Percentiles rank a stretch among this genome's conserved stretches.
Conservation (phyloP, 2,797 vertebrate genomes). For the Lithobates sylvaticus region DNA sequence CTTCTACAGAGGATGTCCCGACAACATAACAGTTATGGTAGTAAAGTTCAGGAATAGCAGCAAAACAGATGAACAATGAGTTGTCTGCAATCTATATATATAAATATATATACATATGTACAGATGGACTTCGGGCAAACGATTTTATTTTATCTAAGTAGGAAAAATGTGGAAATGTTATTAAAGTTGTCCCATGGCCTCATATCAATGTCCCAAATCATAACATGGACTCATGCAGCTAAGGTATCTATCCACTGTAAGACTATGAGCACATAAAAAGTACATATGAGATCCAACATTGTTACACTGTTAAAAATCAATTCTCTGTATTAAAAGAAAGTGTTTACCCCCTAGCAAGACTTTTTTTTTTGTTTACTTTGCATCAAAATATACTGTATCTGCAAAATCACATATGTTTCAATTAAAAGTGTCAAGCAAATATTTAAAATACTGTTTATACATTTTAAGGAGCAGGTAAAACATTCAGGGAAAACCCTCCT, state of each 20-base stretch:
- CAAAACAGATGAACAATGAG: slow-evolving; percentile 83
- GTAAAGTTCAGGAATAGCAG: slow-evolving; percentile 95
- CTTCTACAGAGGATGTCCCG: slow-evolving; percentile 93
- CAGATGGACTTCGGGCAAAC: slow-evolving; percentile 67
- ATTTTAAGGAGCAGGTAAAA: neutral
- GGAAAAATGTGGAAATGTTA: slow-evolving; percentile 65
- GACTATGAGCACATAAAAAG: slow-evolving; percentile 27
- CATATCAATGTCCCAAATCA: slow-evolving; percentile 32
- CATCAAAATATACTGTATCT: neutral
- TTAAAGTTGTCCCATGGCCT: slow-evolving; percentile 64
- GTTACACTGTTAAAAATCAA: slow-evolving; percentile 53
- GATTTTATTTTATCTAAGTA: slow-evolving; percentile 66
- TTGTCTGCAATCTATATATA: slow-evolving; percentile 8
- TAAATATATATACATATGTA: slow-evolving; percentile 59
- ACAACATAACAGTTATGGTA: slow-evolving; percentile 99
- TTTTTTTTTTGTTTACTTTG: slow-evolving; percentile 12
- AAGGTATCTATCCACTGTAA: slow-evolving; percentile 50
- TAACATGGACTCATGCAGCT: slow-evolving; percentile 48
- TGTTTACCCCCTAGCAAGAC: slow-evolving; percentile 25
- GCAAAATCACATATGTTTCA: neutral
- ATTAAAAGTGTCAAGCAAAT: neutral
- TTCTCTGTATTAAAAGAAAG: slow-evolving; percentile 59
- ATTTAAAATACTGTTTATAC: neutral
- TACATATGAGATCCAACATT: slow-evolving; percentile 51
- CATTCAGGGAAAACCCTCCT: neutral